phyloP scores from a whole-genome alignment of 2,888 invertebrate species.

The Desoria tigrina region DNA sequence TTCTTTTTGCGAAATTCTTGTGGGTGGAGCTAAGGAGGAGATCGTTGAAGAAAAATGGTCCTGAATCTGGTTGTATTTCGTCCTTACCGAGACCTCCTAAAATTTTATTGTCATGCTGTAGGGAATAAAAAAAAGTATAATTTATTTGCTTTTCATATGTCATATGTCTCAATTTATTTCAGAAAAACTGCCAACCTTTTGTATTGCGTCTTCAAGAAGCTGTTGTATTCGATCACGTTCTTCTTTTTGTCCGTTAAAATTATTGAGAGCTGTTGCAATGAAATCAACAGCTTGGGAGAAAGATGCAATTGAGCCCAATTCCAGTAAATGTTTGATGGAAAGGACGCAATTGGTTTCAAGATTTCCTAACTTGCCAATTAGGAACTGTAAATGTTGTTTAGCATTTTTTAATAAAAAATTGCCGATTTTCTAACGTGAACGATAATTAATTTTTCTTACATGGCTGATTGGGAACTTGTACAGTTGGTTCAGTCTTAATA shows the following conservation, averaged over 20 bases:
- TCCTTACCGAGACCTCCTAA: neutral
- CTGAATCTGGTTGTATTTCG: slow-evolving; percentile 8
- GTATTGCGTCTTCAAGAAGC: slow-evolving; percentile 6
- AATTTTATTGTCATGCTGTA: slow-evolving; percentile 19
- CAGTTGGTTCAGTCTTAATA: slow-evolving; percentile 37
- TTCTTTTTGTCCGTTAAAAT: neutral
- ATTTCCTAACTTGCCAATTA: slow-evolving; percentile 18
- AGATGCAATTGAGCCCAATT: slow-evolving; percentile 33
- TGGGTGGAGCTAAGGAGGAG: slow-evolving; percentile 1
- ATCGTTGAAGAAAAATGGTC: slow-evolving; percentile 15
- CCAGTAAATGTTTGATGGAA: slow-evolving; percentile 23
- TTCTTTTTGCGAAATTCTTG: slow-evolving; percentile 9
- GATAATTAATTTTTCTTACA: too few species aligned
- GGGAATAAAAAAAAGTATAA: too few species aligned
- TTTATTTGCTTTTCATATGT: neutral
- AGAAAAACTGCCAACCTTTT: slow-evolving; percentile 3
- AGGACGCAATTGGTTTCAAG: slow-evolving; percentile 20
- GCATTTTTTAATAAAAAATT: too few species aligned
- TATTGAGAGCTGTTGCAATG: slow-evolving; percentile 24
- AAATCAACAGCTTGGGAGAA: slow-evolving; percentile 31
- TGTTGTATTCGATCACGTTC: neutral
- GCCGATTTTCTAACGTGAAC: too few species aligned
- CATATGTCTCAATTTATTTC: neutral
- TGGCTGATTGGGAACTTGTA: slow-evolving; percentile 30
- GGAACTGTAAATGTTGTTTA: slow-evolving; percentile 31